A percentile compares a stretch with the other conserved stretches of the same genome.
Conservation (phyloP, 2,113 vertebrate genomes). For the Phrynocephalus versicolor region DNA sequence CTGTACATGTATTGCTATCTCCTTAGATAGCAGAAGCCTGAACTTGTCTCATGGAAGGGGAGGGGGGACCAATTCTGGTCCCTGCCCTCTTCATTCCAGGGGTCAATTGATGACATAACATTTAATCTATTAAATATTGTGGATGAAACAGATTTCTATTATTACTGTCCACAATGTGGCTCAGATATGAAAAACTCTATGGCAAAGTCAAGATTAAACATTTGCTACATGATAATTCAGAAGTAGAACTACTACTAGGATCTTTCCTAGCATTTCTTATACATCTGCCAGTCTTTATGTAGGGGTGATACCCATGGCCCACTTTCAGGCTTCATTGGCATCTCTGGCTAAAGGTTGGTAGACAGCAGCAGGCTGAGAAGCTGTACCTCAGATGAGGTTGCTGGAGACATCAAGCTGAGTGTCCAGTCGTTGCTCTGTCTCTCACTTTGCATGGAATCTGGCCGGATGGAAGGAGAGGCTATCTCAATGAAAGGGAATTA, state of each 20-base stretch:
- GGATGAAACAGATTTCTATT: background rate
- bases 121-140: background rate
- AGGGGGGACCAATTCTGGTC: too few species aligned
- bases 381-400: background rate
- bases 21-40: background rate
- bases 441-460: background rate
- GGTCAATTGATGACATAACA: background rate
- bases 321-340: background rate
- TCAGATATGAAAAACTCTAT: background rate
- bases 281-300: too few species aligned
- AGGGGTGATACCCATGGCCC: background rate
- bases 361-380: background rate
- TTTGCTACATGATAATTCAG: too few species aligned
- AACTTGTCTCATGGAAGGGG: background rate
- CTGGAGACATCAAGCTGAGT: background rate
- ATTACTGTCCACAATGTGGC: background rate
- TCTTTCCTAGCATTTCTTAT: background rate
- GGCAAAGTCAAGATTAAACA: background rate
- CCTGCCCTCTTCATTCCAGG: background rate
- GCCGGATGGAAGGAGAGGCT: too few species aligned
- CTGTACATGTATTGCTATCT: fast-evolving
- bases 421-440: background rate
- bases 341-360: background rate
- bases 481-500: too few species aligned
- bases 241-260: too few species aligned